A percentile compares a stretch with the other conserved stretches of the same genome.
Evolutionary conservation across 2,797 vertebrate species (phyloP).

Genomic region (Chrysocyon brachyurus): DNA sequence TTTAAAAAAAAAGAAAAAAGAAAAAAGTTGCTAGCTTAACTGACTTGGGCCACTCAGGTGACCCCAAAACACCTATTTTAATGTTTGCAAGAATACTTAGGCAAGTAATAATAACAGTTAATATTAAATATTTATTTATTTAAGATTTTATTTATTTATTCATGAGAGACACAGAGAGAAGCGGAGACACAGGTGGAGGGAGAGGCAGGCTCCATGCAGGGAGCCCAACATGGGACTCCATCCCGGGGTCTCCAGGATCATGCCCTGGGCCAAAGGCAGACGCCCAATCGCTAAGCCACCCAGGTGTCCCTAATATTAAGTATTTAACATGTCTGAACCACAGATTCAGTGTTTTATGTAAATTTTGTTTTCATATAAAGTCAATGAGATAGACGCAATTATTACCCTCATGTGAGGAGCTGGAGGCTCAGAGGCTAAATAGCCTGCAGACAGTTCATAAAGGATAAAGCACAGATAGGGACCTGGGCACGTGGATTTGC

Average conservation of each 20-base stretch:
- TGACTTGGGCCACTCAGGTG: not conserved
- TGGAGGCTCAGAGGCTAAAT: not conserved
- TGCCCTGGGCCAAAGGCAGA: no score
- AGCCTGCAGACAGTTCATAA: not conserved
- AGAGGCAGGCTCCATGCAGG: no score
- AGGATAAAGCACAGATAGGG: not conserved
- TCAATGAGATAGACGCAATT: not conserved
- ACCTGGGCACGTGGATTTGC: not conserved
- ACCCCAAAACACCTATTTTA: not conserved
- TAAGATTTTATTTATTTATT: no score
- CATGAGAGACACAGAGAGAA: no score
- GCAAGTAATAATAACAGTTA: not conserved
- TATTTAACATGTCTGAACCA: not conserved
- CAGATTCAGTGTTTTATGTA: not conserved
- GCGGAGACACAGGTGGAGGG: no score
- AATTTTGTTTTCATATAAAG: not conserved
- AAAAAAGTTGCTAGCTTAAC: no score
- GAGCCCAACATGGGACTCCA: no score
- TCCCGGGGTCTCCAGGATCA: no score
- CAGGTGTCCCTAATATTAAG: not conserved
- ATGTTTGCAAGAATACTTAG: slow-evolving; percentile 18
- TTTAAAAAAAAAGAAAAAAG: no score
- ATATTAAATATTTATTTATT: no score
- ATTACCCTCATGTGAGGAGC: not conserved
- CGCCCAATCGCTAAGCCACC: no score